Conservation (phyloP, 1,140 invertebrate species). For the Copidosoma floridanum region DNA sequence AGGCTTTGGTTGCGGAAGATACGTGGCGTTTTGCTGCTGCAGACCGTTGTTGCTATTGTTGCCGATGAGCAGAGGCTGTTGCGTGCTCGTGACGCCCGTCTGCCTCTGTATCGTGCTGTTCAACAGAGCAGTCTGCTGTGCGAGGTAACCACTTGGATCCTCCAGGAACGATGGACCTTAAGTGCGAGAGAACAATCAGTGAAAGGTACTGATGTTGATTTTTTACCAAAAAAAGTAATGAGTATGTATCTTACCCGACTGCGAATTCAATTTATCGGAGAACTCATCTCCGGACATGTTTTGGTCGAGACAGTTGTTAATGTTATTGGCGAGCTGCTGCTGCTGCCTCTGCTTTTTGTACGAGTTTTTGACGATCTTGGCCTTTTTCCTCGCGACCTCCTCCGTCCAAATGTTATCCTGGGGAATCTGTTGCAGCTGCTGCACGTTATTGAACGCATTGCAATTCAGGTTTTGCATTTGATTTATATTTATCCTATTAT, state of each 20-base stretch:
- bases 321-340: conserved; percentile 35
- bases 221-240: too few species aligned
- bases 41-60: conserved; percentile 38
- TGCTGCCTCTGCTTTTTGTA: conserved; percentile 61
- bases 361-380: conserved; percentile 57
- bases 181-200: too few species aligned
- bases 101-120: conserved; percentile 80
- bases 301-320: conserved; percentile 37
- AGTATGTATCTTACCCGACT: conserved; percentile 30
- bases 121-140: conserved; percentile 79
- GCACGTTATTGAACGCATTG: conserved; percentile 65
- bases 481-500: conserved; percentile 18
- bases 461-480: conserved; percentile 46
- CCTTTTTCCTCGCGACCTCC: conserved; percentile 65
- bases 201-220: too few species aligned
- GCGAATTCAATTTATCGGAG: conserved; percentile 40
- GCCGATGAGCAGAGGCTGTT: conserved; percentile 46
- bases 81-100: conserved; percentile 59
- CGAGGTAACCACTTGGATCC: conserved; percentile 84
- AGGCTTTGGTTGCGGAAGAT: conserved; percentile 53
- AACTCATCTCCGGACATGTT: conserved; percentile 44
- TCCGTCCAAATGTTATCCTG: conserved; percentile 62
- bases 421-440: conserved; percentile 68
- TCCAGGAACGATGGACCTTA: conserved; percentile 75
- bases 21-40: conserved; percentile 35